These are phyloP conservation scores for Lamproptera curius DNA, from an alignment of 2,888 invertebrate genomes.

Conservation along the genomic window DNA sequence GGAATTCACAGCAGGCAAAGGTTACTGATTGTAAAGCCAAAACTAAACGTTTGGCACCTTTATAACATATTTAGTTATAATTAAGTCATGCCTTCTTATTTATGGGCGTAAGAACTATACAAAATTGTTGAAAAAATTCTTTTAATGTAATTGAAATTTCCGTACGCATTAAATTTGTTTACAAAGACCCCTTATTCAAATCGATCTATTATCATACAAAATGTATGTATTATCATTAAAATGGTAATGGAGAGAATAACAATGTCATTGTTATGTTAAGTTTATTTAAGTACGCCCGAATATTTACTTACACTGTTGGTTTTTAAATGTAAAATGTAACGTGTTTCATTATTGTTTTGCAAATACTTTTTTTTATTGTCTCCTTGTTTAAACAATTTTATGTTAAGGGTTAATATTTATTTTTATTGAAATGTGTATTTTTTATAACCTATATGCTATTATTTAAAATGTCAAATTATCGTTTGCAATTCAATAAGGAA, in stretches of 20 bases:
- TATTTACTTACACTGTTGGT: background rate
- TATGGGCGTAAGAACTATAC: too few relatives aligned
- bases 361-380: background rate
- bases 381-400: too few relatives aligned
- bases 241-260: background rate
- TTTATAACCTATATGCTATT: too few relatives aligned
- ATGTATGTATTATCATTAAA: background rate
- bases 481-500: too few relatives aligned
- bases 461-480: too few relatives aligned
- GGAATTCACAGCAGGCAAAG: background rate
- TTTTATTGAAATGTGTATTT: too few relatives aligned
- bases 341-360: background rate
- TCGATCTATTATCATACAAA: background rate
- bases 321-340: background rate
- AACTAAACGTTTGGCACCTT: background rate
- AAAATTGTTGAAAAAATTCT: too few relatives aligned
- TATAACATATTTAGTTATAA: background rate
- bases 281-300: background rate
- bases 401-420: too few relatives aligned
- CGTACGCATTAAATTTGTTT: background rate
- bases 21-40: background rate
- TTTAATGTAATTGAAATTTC: constrained; percentile 2
- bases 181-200: background rate
- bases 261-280: constrained; percentile 4
- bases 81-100: too few relatives aligned